Percentiles rank a stretch among this genome's conserved stretches.
Evolutionary conservation across 2,888 invertebrate species (phyloP).

Genomic region (Erannis defoliaria): DNA sequence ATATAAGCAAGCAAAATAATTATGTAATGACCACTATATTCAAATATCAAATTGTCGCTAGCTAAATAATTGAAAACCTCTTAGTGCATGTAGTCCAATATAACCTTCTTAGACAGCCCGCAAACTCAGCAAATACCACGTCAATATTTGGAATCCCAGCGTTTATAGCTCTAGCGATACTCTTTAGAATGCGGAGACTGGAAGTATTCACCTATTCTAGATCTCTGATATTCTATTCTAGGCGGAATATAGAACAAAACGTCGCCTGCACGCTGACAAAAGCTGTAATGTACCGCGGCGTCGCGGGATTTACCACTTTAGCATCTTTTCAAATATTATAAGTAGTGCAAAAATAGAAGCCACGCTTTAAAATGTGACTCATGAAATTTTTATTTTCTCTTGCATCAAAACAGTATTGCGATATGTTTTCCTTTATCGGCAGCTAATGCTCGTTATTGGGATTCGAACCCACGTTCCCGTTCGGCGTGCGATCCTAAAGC

Average conservation of each 20-base stretch:
- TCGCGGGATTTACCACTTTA: neutral
- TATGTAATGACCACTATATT: neutral
- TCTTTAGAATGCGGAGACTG: no score
- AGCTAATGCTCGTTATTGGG: no score
- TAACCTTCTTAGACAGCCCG: no score
- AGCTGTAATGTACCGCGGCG: neutral
- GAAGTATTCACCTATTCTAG: neutral
- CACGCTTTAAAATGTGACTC: neutral
- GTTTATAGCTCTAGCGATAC: no score
- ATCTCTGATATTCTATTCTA: constrained; percentile 1
- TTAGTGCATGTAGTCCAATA: no score
- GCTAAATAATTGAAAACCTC: no score
- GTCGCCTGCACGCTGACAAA: neutral
- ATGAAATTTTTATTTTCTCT: neutral
- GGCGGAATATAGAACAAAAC: neutral
- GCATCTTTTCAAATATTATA: neutral
- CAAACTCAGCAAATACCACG: no score
- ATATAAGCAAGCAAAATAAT: neutral
- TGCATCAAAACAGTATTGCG: neutral
- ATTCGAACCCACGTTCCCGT: no score
- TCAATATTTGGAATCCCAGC: no score
- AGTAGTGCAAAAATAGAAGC: neutral
- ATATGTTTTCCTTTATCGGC: no score
- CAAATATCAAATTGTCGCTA: no score
- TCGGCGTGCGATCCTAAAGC: no score